A percentile compares a stretch with the other conserved stretches of the same genome.
These are phyloP conservation scores for Pitta sordida DNA, from an alignment of 2,113 vertebrate genomes.

Conservation along the genomic window DNA sequence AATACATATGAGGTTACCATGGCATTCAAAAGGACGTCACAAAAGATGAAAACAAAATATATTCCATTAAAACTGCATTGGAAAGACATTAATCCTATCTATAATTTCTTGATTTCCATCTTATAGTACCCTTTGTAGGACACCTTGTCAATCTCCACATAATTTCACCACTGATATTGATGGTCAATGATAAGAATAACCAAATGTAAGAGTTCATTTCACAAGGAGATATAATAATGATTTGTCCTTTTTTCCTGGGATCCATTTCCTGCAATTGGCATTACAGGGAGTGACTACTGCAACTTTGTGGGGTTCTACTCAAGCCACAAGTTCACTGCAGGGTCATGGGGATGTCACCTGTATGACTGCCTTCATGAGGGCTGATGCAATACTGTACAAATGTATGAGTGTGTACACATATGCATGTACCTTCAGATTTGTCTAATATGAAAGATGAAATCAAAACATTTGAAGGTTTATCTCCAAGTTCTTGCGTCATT, in stretches of 20 bases:
- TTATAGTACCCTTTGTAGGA: background rate
- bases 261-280: background rate
- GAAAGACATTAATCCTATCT: background rate
- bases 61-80: background rate
- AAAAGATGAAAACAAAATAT: background rate
- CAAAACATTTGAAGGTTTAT: background rate
- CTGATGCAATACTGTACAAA: background rate
- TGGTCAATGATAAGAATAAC: background rate
- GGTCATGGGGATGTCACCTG: background rate
- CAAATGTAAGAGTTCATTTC: background rate
- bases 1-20: background rate
- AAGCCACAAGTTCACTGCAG: background rate
- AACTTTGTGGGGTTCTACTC: background rate
- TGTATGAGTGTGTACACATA: rapidly evolving
- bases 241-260: background rate
- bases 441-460: background rate
- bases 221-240: background rate
- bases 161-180: background rate
- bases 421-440: background rate
- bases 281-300: background rate
- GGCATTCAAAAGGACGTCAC: too few relatives aligned
- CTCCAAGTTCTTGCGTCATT: background rate
- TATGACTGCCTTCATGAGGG: background rate
- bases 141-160: background rate
- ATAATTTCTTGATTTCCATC: background rate